phyloP scores from a whole-genome alignment of 2,888 invertebrate genomes.

The Epinotia demarniana region DNA sequence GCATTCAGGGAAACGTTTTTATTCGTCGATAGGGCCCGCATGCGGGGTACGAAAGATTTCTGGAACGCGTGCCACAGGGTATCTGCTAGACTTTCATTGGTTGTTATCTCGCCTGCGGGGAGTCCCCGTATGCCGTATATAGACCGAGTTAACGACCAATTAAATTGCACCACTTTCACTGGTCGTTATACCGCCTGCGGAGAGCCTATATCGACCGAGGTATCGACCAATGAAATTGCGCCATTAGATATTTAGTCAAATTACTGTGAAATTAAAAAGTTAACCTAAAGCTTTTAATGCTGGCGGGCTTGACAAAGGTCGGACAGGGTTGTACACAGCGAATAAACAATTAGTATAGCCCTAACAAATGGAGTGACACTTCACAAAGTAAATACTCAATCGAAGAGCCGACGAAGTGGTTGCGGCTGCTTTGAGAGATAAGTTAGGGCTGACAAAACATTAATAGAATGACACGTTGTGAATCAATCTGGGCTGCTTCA shows the following conservation, averaged over 20 bases:
- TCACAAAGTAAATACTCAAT: conserved; percentile 43
- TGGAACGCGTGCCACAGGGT: too few relatives aligned
- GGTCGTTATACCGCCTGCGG: too few relatives aligned
- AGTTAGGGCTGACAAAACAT: conserved; percentile 35
- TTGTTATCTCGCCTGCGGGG: too few relatives aligned
- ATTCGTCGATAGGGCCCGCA: too few relatives aligned
- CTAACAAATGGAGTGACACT: conserved; percentile 45
- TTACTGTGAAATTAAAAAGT: conserved; percentile 11
- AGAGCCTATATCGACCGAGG: too few relatives aligned
- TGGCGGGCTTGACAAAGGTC: conserved; percentile 32
- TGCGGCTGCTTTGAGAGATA: conserved; percentile 32
- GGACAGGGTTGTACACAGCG: conserved; percentile 35
- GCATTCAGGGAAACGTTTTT: too few relatives aligned
- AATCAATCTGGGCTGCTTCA: background rate
- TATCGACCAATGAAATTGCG: too few relatives aligned
- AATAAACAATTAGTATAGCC: conserved; percentile 38
- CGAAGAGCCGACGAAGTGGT: conserved; percentile 33
- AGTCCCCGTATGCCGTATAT: too few relatives aligned
- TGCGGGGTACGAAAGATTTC: too few relatives aligned
- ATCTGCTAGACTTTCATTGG: too few relatives aligned
- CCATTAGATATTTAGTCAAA: background rate
- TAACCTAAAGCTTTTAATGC: conserved; percentile 30
- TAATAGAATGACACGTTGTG: background rate
- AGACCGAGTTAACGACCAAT: too few relatives aligned
- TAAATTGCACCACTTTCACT: too few relatives aligned